Percentiles rank a stretch among this genome's conserved stretches.
Evolutionary conservation across 2,888 invertebrate species (phyloP).

Genomic region (Syrista parreyssii): DNA sequence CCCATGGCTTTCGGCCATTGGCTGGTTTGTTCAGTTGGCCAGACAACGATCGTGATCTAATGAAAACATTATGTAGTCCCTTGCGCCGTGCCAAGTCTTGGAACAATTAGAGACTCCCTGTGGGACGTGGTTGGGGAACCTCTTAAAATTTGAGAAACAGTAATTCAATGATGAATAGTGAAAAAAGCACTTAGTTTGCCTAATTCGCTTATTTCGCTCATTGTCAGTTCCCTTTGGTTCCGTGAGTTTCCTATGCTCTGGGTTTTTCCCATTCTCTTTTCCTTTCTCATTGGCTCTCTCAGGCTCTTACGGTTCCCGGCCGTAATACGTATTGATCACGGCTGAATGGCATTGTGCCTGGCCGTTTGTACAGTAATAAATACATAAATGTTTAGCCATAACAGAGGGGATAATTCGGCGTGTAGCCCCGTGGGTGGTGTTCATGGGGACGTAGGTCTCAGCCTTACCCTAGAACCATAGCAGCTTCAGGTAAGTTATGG

Average conservation of each 20-base stretch:
- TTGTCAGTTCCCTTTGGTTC: no score
- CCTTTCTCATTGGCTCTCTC: constrained; percentile 17
- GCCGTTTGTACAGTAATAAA: constrained; percentile 53
- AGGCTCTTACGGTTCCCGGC: constrained; percentile 17
- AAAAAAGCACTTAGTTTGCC: no score
- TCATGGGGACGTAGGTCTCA: not conserved
- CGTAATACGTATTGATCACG: constrained; percentile 46
- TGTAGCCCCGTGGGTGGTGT: constrained; percentile 39
- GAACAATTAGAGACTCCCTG: no score
- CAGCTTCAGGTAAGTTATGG: constrained; percentile 28
- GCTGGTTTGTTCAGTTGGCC: constrained; percentile 39
- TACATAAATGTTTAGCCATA: constrained; percentile 54
- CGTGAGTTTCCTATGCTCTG: not conserved
- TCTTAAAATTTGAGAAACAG: no score
- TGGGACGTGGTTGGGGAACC: no score
- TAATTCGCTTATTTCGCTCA: no score
- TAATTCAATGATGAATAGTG: no score
- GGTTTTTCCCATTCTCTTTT: not conserved
- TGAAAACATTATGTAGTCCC: constrained; percentile 47
- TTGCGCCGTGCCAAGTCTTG: no score
- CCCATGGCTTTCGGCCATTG: constrained; percentile 25
- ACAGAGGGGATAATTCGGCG: constrained; percentile 49
- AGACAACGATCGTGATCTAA: constrained; percentile 52
- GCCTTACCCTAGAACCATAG: not conserved
- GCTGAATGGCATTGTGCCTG: constrained; percentile 42